Conservation (phyloP, 2,888 invertebrate genomes). For the Thyatira batis region DNA sequence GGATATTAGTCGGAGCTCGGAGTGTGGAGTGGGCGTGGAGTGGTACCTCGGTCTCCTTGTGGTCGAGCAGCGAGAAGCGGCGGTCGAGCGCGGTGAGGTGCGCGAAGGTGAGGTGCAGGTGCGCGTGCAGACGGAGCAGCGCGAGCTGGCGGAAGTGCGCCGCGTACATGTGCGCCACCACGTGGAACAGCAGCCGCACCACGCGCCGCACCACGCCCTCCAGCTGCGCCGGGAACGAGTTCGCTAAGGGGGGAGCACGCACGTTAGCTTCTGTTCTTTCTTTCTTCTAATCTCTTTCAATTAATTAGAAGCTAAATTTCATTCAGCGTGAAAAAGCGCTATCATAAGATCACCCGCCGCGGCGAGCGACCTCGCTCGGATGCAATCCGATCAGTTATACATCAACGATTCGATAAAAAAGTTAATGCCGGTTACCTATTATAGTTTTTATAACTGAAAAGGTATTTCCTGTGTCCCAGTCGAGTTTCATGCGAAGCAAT, state of each 20-base stretch:
- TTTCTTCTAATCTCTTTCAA: too few species aligned
- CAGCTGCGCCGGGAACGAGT: constrained; percentile 97
- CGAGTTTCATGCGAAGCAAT: too few species aligned
- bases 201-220: constrained; percentile 98
- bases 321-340: too few species aligned
- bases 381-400: too few species aligned
- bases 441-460: too few species aligned
- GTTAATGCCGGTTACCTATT: too few species aligned
- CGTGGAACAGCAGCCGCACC: constrained; percentile 97
- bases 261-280: not conserved
- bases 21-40: not conserved
- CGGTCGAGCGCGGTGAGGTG: constrained; percentile 94
- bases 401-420: too few species aligned
- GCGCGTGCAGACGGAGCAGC: constrained; percentile 95
- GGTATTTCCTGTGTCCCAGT: too few species aligned
- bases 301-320: too few species aligned
- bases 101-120: constrained; percentile 98
- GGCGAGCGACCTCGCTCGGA: too few species aligned
- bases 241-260: constrained; percentile 82
- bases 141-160: constrained; percentile 98
- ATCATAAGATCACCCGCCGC: too few species aligned
- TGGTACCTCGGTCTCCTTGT: constrained; percentile 93
- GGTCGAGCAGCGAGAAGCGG: constrained; percentile 95
- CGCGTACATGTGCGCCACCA: constrained; percentile 98
- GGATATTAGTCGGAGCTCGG: too few species aligned